Percentiles rank a stretch among this genome's conserved stretches.
These are phyloP conservation scores for Axea sp. DNA, from an alignment of 2,888 invertebrate genomes.

Conservation along the genomic window DNA sequence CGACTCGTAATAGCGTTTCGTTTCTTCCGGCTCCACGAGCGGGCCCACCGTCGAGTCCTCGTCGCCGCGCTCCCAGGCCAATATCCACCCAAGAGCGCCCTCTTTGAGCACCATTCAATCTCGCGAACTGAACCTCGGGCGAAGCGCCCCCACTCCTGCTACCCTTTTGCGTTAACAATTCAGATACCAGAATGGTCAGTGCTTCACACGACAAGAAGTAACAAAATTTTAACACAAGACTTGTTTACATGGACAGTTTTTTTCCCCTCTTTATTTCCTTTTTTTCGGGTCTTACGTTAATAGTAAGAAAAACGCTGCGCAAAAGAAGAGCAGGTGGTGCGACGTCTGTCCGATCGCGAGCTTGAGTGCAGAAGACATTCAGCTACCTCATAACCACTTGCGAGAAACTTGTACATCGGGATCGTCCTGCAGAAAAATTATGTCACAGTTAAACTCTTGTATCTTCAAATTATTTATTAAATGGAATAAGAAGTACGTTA, in stretches of 20 bases:
- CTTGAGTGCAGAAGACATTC: slow-evolving; percentile 2
- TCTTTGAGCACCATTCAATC: slow-evolving; percentile 78
- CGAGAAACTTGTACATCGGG: slow-evolving; percentile 6
- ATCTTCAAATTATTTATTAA: no score
- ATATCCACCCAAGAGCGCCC: slow-evolving; percentile 72
- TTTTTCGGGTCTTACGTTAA: no score
- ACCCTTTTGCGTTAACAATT: slow-evolving; percentile 22
- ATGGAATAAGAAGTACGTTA: no score
- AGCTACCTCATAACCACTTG: slow-evolving; percentile 17
- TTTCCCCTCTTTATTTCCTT: no score
- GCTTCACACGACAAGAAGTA: neutral
- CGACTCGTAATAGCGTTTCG: slow-evolving; percentile 74
- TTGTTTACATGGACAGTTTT: no score
- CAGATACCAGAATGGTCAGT: neutral
- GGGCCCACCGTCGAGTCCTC: slow-evolving; percentile 68
- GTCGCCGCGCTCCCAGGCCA: slow-evolving; percentile 72
- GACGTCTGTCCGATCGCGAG: slow-evolving; percentile 13
- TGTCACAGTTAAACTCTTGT: no score
- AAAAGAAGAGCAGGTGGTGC: slow-evolving; percentile 2
- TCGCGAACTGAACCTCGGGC: slow-evolving; percentile 56
- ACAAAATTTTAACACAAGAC: no score
- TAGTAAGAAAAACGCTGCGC: neutral
- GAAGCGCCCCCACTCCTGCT: slow-evolving; percentile 46
- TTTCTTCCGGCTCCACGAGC: slow-evolving; percentile 54
- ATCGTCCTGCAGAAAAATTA: slow-evolving; percentile 4